These are phyloP conservation scores for Herpailurus yagouaroundi DNA, from an alignment of 2,113 vertebrate species.

Conservation along the genomic window DNA sequence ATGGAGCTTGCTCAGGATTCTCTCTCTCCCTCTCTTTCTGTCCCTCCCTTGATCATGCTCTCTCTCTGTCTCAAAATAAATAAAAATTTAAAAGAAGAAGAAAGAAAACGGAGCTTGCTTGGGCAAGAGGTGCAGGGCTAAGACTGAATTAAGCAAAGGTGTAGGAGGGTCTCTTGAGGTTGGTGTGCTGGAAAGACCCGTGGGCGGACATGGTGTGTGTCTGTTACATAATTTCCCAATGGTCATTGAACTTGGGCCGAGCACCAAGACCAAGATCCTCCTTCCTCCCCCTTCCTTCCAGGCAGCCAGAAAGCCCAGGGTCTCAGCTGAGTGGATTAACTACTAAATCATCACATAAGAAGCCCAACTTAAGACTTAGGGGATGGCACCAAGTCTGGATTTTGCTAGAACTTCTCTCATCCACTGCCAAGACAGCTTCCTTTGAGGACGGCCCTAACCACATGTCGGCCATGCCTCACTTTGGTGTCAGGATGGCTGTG, in stretches of 20 bases:
- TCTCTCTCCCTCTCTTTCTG: too few species aligned
- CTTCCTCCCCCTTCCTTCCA: not conserved
- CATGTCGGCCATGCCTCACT: not conserved
- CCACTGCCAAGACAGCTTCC: conserved; percentile 10
- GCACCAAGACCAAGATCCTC: not conserved
- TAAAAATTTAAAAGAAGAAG: too few species aligned
- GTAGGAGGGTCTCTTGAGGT: not conserved
- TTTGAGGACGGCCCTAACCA: not conserved
- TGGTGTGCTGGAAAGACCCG: not conserved
- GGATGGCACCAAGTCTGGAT: not conserved
- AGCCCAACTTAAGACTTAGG: not conserved
- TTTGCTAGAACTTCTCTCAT: conserved; percentile 27
- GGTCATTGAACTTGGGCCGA: not conserved
- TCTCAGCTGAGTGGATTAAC: not conserved
- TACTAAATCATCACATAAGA: not conserved
- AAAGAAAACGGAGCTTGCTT: not conserved
- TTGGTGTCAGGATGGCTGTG: not conserved
- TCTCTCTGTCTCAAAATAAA: too few species aligned
- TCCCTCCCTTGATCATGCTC: too few species aligned
- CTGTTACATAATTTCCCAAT: not conserved
- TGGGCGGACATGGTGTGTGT: not conserved
- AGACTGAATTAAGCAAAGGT: not conserved
- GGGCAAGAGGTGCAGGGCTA: not conserved
- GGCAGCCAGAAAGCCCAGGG: not conserved
- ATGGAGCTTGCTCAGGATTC: too few species aligned